A percentile compares a stretch with the other conserved stretches of the same genome.
These are phyloP conservation scores for Rhagologus leucostigma DNA, from an alignment of 2,113 vertebrate genomes.

Conservation along the genomic window DNA sequence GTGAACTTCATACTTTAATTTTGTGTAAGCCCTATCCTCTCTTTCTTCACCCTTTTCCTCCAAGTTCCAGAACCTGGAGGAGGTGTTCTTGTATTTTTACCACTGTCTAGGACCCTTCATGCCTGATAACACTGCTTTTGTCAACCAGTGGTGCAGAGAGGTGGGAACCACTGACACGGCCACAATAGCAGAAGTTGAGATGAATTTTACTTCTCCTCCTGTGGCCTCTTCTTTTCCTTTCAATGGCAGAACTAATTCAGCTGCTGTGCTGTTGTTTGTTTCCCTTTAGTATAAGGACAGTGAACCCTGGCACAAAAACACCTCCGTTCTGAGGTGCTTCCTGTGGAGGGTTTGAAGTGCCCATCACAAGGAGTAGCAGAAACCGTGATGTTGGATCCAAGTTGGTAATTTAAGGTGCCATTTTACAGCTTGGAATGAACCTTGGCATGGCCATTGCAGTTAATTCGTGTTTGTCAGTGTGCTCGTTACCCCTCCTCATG, in stretches of 20 bases:
- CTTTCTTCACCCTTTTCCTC: not conserved
- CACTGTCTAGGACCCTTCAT: accelerated
- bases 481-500: not conserved
- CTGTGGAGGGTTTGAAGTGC: not conserved
- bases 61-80: not conserved
- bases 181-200: not conserved
- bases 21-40: not conserved
- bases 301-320: not conserved
- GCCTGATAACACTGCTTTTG: accelerated
- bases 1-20: not conserved
- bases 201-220: not conserved
- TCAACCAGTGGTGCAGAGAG: not conserved
- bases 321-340: not conserved
- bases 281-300: not conserved
- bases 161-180: not conserved
- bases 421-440: not conserved
- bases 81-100: not conserved
- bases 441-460: not conserved
- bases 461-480: not conserved
- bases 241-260: not conserved
- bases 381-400: accelerated
- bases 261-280: not conserved
- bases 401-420: not conserved
- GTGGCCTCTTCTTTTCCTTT: not conserved
- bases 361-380: not conserved